Conservation (phyloP, 23 tunicate species). For the Trididemnum nubilum region DNA sequence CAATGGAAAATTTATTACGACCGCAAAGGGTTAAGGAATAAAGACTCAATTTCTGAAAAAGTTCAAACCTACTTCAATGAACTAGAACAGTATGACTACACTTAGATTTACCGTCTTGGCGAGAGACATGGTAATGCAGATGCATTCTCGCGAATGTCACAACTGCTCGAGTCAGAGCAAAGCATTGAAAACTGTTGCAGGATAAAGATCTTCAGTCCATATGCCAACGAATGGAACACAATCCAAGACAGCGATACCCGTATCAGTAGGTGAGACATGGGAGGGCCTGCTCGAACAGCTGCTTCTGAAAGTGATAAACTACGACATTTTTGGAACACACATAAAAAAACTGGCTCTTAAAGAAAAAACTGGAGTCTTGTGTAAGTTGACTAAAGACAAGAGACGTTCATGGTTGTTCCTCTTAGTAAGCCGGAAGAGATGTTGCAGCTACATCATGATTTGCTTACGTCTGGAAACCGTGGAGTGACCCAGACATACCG, state of each 20-base stretch:
- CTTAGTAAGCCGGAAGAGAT: background rate
- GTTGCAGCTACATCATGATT: background rate
- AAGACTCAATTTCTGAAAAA: too few species aligned
- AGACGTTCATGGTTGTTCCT: background rate
- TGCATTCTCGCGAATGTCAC: background rate
- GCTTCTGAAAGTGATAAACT: conserved; percentile 4
- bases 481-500: background rate
- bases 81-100: background rate
- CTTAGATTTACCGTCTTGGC: background rate
- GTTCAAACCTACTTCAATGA: too few species aligned
- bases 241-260: too few species aligned
- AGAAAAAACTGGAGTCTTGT: background rate
- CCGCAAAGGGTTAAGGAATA: too few species aligned
- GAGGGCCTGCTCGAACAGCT: background rate
- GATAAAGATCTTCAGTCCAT: too few species aligned
- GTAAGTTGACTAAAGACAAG: background rate
- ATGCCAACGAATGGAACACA: too few species aligned
- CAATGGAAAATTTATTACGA: too few species aligned
- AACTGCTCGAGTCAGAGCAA: too few species aligned
- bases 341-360: background rate
- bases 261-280: background rate
- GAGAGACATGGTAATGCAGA: background rate
- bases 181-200: too few species aligned
- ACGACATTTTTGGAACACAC: background rate
- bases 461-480: background rate